A percentile compares a stretch with the other conserved stretches of the same genome.
Evolutionary conservation across 2,797 vertebrate species (phyloP).

Genomic region (Limosa lapponica): DNA sequence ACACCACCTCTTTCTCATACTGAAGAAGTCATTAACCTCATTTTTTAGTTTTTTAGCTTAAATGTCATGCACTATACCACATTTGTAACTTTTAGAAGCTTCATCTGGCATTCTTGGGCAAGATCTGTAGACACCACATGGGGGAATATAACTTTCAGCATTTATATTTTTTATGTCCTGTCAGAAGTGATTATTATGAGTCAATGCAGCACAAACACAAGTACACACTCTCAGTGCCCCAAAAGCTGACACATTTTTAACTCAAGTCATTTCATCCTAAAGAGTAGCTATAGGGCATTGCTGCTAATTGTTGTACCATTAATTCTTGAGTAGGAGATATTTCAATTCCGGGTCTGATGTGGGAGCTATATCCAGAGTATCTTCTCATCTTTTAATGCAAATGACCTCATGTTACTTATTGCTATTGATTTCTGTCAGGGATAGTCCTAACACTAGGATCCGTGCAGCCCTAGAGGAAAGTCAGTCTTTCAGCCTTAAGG

Average conservation of each 20-base stretch:
- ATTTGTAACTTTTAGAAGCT: constrained; percentile 18
- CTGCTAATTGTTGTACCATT: neutral
- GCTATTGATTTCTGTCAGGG: neutral
- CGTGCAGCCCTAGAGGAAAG: neutral
- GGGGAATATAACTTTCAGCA: neutral
- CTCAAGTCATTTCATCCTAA: neutral
- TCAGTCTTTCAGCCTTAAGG: neutral
- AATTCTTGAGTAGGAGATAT: neutral
- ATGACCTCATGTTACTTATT: neutral
- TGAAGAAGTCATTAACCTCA: neutral
- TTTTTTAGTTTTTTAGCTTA: neutral
- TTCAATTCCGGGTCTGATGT: neutral
- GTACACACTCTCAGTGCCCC: neutral
- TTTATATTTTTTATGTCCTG: neutral
- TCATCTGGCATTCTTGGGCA: constrained; percentile 17
- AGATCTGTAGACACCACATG: neutral
- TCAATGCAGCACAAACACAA: neutral
- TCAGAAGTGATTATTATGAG: neutral
- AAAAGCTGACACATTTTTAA: neutral
- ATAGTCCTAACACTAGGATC: neutral
- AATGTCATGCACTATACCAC: constrained; percentile 2
- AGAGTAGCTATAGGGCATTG: neutral
- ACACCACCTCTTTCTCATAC: neutral
- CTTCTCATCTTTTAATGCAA: neutral
- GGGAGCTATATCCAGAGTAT: neutral